Evolutionary conservation across 2,888 invertebrate genomes (phyloP).

Genomic region (Netelia fuscicornis): DNA sequence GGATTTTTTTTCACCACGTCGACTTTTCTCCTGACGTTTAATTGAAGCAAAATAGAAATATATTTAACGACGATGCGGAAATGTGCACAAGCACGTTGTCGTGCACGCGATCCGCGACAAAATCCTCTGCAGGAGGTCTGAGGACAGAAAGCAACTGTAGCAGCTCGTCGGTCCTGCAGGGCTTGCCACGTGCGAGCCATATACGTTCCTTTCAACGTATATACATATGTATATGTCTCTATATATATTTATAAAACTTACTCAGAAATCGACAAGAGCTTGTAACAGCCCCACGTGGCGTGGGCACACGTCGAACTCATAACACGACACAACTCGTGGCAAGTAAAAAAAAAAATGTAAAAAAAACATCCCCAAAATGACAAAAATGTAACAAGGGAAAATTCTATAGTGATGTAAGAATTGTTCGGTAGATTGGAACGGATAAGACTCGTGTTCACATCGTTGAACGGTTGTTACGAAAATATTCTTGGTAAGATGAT

Average conservation of each 20-base stretch:
- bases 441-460: too few relatives aligned
- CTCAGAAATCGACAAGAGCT: not conserved
- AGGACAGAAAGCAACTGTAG: not conserved
- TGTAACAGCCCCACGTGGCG: not conserved
- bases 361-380: too few relatives aligned
- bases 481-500: too few relatives aligned
- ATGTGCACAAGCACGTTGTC: not conserved
- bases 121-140: slow-evolving; percentile 53
- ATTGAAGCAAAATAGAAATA: not conserved
- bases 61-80: not conserved
- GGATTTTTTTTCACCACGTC: not conserved
- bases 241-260: not conserved
- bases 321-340: too few relatives aligned
- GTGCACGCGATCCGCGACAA: slow-evolving; percentile 1
- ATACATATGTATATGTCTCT: not conserved
- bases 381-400: too few relatives aligned
- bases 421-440: too few relatives aligned
- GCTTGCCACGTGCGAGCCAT: slow-evolving; percentile 43
- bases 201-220: slow-evolving; percentile 11
- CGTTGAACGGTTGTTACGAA: too few relatives aligned
- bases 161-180: slow-evolving; percentile 31
- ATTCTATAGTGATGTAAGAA: too few relatives aligned
- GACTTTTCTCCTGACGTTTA: not conserved
- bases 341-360: too few relatives aligned
- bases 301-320: too few relatives aligned